Evolutionary conservation across 2,113 vertebrate species (phyloP).

Genomic region (cattle (Bos taurus)): DNA sequence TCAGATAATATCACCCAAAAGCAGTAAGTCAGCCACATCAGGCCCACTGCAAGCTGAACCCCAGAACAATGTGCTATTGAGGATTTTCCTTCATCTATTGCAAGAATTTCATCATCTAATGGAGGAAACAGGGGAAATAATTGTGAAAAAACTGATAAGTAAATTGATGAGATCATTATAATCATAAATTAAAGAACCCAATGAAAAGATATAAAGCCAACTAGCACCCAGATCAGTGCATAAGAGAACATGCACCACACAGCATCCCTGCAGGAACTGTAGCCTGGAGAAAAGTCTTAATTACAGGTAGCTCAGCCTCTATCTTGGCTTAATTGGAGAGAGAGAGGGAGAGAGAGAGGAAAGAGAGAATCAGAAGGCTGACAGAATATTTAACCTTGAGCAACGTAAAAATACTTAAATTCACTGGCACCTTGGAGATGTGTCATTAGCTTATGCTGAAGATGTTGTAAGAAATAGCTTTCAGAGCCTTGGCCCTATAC

Average conservation of each 20-base stretch:
- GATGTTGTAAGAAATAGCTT: neutral
- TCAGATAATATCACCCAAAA: neutral
- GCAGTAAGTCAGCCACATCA: neutral
- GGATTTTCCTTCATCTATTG: neutral
- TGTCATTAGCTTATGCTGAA: neutral
- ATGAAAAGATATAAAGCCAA: neutral
- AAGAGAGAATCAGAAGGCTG: neutral
- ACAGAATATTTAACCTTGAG: constrained; percentile 36
- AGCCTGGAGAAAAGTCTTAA: neutral
- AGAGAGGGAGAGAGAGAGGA: neutral
- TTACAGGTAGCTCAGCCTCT: neutral
- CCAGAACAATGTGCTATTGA: neutral
- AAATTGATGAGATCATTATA: neutral
- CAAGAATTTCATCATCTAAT: neutral
- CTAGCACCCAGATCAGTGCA: neutral
- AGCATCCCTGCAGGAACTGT: neutral
- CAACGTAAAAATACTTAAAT: neutral
- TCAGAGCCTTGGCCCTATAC: neutral
- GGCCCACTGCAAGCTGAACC: neutral
- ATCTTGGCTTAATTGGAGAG: neutral
- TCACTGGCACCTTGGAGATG: neutral
- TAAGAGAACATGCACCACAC: neutral
- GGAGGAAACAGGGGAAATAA: neutral
- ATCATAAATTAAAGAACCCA: neutral
- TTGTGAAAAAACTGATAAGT: neutral